Evolutionary conservation across 2,797 vertebrate genomes (phyloP), one percentile per base, ranked within the genome.

Genomic region (Hylomyscus alleni): DNA sequence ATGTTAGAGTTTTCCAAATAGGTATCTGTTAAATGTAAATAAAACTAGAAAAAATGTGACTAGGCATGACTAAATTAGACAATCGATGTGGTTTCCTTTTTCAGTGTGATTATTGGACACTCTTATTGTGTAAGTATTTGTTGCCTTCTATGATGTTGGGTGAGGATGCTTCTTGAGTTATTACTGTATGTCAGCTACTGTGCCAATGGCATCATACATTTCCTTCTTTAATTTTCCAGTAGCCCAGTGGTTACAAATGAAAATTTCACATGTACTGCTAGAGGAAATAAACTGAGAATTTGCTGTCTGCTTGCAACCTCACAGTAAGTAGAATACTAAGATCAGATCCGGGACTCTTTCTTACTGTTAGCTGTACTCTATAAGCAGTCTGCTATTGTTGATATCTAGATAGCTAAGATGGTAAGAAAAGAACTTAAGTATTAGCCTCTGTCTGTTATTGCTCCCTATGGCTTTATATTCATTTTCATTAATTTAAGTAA

Each of bases 1-100:
- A 90, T 94, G 89, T 93, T 73, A 69, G 81, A 95, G 20, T 62
- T 97, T 97, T 75, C 50, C 44, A n/a, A 95, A 78, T 29, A 52
- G 19, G 10, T 67, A 15, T 47, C 22, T 67, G 90, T 88, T 95
- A 11, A 56, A 91, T 91, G 20, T 50, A 88, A 93, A 85, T 91
- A 89, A 93, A 94, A 93, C 13, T 1, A 76, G 58, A 19, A 65
- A 72, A 90, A 90, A 85, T 65, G 91, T 93, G 81, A 86, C 19
- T 56, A 86, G 0, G 10, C 1, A 90, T 44, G 8, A 37, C 34
- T 91, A 76, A 78, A 40, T 86, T 76, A 75, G 52, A 34, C 37
- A 52, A 40, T 52, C 58, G 17, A 14, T 29, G 37, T 62, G 47
- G 19, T 17, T 8, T 6, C 54, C 17, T 69, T 77, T 4, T 72